These are phyloP conservation scores for Aphaenogaster rudis DNA, from an alignment of 1,140 invertebrate species.

Conservation along the genomic window DNA sequence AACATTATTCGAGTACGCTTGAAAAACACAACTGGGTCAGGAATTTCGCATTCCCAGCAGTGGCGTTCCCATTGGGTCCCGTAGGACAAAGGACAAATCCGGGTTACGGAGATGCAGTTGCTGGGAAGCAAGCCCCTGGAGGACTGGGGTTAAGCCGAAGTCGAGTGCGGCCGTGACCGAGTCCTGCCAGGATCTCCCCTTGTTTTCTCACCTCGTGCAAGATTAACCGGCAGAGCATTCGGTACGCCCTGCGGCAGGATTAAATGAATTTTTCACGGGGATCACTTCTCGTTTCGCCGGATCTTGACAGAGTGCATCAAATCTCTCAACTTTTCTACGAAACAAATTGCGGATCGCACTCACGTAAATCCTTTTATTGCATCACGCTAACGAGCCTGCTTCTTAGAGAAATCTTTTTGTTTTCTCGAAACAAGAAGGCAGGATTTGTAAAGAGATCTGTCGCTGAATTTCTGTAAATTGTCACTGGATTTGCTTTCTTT, in stretches of 20 bases:
- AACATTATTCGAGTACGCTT: background rate
- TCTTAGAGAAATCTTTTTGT: conserved; percentile 19
- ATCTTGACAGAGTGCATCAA: conserved; percentile 56
- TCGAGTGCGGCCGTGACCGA: conserved; percentile 45
- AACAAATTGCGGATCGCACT: conserved; percentile 43
- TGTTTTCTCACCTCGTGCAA: conserved; percentile 64
- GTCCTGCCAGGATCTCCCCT: conserved; percentile 42
- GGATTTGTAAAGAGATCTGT: background rate
- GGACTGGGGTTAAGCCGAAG: conserved; percentile 61
- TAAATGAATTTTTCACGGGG: conserved; percentile 58
- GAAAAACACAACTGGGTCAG: background rate
- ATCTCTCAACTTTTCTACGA: conserved; percentile 31
- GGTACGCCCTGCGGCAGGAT: conserved; percentile 28
- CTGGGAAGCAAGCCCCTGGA: conserved; percentile 25
- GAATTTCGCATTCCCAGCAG: conserved; percentile 3
- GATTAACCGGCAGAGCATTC: conserved; percentile 63
- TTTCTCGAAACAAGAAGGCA: background rate
- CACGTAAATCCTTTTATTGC: conserved; percentile 6
- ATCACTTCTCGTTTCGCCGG: conserved; percentile 8
- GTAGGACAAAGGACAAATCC: conserved; percentile 61
- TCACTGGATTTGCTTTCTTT: background rate
- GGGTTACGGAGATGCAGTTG: conserved; percentile 41
- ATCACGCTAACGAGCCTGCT: conserved; percentile 22
- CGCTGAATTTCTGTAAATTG: background rate
- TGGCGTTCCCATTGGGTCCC: conserved; percentile 13